These are phyloP conservation scores for Euwallacea fornicatus DNA, from an alignment of 1,140 invertebrate genomes.

Conservation along the genomic window DNA sequence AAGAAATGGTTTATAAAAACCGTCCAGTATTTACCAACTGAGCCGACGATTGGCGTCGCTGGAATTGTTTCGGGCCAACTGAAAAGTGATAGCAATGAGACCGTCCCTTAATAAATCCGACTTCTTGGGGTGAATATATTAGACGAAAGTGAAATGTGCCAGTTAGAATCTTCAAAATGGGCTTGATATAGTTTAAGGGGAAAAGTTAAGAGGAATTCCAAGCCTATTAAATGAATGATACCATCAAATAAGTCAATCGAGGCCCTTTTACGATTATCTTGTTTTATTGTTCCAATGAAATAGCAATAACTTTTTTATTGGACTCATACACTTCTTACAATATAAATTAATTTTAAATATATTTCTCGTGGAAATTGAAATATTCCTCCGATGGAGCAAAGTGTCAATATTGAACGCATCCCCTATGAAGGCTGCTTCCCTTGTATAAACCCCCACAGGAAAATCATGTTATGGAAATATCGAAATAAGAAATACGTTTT, in stretches of 20 bases:
- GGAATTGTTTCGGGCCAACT: background rate
- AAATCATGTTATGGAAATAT: constrained; percentile 6
- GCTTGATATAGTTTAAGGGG: constrained; percentile 7
- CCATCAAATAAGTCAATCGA: no score
- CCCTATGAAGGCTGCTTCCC: background rate
- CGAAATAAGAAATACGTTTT: constrained; percentile 12
- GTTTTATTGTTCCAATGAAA: no score
- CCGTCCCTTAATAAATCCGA: constrained; percentile 14
- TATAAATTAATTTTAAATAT: no score
- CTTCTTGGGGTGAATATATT: constrained; percentile 13
- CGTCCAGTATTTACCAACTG: no score
- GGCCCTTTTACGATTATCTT: no score
- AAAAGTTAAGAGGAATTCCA: constrained; percentile 5
- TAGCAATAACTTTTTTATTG: no score
- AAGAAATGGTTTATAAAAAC: no score
- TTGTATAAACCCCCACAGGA: constrained; percentile 2
- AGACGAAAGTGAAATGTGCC: constrained; percentile 15
- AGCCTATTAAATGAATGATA: background rate
- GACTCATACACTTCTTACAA: no score
- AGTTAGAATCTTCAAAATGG: constrained; percentile 8
- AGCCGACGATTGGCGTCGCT: no score
- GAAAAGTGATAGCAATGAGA: constrained; percentile 4
- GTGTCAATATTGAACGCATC: constrained; percentile 8
- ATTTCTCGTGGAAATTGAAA: background rate
- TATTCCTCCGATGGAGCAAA: background rate